Percentiles rank a stretch among this genome's conserved stretches.
Conservation (phyloP, 2,797 vertebrate genomes). For the Falco cherrug region DNA sequence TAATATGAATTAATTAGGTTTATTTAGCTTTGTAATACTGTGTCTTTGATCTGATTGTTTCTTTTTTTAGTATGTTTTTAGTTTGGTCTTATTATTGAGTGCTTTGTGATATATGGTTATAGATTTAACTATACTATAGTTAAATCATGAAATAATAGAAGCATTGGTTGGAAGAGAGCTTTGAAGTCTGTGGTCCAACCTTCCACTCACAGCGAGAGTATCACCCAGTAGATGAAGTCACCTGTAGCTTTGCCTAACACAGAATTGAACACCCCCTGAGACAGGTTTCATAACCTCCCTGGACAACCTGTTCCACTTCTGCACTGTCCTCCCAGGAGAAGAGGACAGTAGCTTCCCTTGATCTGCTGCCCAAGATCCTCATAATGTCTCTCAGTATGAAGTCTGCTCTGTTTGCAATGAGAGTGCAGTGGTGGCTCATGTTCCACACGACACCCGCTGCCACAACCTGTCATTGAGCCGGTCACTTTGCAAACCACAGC, state of each 20-base stretch:
- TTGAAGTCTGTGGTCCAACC: not conserved
- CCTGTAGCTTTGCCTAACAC: not conserved
- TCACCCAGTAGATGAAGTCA: not conserved
- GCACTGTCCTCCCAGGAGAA: not conserved
- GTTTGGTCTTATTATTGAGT: not conserved
- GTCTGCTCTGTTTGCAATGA: not conserved
- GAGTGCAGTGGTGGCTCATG: fast-evolving
- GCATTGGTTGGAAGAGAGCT: not conserved
- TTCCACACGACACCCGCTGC: not conserved
- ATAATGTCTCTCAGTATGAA: not conserved
- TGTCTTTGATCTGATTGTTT: not conserved
- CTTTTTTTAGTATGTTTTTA: not conserved
- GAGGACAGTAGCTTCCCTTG: not conserved
- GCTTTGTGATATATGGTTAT: not conserved
- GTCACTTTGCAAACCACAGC: not conserved
- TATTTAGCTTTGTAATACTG: not conserved
- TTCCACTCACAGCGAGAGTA: not conserved
- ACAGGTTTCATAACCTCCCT: not conserved
- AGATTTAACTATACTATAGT: not conserved
- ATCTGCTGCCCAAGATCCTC: not conserved
- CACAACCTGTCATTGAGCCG: fast-evolving
- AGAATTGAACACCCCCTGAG: not conserved
- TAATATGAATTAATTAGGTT: not conserved
- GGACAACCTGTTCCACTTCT: not conserved
- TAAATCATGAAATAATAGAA: not conserved